These are phyloP conservation scores for Hypolimnas misippus DNA, from an alignment of 2,888 invertebrate species.

Conservation along the genomic window DNA sequence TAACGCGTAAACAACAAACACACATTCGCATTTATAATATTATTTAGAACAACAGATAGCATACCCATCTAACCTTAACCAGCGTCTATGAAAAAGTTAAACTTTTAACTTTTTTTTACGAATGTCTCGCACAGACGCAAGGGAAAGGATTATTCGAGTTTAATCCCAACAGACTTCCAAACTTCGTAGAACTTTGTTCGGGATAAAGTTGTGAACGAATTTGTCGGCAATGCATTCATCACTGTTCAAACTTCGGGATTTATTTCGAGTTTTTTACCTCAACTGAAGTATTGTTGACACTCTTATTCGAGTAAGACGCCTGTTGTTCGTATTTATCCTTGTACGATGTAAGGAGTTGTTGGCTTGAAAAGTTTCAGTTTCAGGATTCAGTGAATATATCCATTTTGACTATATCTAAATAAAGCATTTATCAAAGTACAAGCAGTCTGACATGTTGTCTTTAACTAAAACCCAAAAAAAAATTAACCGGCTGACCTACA, in stretches of 20 bases:
- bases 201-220: constrained; percentile 38
- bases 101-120: constrained; percentile 1
- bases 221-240: constrained; percentile 43
- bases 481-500: no score
- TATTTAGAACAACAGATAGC: no score
- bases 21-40: no score
- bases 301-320: constrained; percentile 11
- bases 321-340: neutral
- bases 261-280: constrained; percentile 28
- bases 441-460: no score
- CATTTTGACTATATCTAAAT: no score
- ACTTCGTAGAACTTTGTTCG: constrained; percentile 31
- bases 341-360: neutral
- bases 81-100: constrained; percentile 11
- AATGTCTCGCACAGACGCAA: constrained; percentile 13
- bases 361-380: neutral
- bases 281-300: constrained; percentile 19
- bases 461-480: no score
- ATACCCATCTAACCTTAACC: neutral
- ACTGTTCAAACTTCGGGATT: constrained; percentile 34
- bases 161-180: constrained; percentile 38
- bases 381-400: no score
- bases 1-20: no score
- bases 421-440: no score
- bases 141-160: constrained; percentile 36